A percentile compares a stretch with the other conserved stretches of the same genome.
phyloP scores from a whole-genome alignment of 2,797 vertebrate genomes.

The Sebastes kiyomatsui region DNA sequence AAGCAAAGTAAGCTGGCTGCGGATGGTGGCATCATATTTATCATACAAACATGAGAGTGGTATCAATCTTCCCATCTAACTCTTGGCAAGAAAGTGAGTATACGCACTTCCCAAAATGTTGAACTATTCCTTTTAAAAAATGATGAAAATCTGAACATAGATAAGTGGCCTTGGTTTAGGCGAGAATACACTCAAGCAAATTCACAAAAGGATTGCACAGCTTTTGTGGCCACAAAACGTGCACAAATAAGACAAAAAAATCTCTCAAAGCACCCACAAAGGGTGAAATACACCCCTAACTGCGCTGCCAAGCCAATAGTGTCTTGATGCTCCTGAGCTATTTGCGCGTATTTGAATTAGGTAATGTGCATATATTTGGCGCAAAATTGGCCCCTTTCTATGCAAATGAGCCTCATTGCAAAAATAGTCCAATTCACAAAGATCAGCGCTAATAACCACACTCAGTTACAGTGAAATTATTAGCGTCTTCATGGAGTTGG shows the following conservation, averaged over 20 bases:
- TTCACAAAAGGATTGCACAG: no score
- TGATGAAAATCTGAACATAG: not conserved
- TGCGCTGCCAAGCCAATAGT: no score
- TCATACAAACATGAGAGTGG: not conserved
- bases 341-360: not conserved
- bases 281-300: no score
- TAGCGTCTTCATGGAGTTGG: no score
- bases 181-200: no score
- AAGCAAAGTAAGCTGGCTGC: not conserved
- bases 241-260: no score
- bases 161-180: no score
- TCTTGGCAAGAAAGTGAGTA: not conserved
- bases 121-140: not conserved
- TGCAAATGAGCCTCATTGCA: not conserved
- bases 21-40: not conserved
- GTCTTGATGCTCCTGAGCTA: not conserved
- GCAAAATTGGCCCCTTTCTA: not conserved
- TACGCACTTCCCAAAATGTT: not conserved
- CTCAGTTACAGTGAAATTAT: not conserved
- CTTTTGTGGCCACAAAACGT: rapidly evolving
- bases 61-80: not conserved
- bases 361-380: not conserved
- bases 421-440: not conserved
- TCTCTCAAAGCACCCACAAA: no score
- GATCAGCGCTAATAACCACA: rapidly evolving